Evolutionary conservation across 2,797 vertebrate genomes (phyloP).

Genomic region (Cetoscarus ocellatus): DNA sequence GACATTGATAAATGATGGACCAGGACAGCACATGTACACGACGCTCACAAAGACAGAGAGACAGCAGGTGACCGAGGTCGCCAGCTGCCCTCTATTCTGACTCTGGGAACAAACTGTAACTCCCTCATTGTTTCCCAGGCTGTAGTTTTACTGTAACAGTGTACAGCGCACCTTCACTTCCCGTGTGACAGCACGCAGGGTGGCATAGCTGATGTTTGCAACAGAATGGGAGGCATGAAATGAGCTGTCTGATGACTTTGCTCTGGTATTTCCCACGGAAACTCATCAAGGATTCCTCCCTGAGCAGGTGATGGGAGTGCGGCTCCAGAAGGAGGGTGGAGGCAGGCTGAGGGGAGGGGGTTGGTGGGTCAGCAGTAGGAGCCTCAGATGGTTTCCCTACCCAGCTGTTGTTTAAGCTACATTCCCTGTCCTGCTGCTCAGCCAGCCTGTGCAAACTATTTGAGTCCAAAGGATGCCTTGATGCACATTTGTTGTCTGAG

Average conservation of each 20-base stretch:
- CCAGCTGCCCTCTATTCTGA: conserved; percentile 72
- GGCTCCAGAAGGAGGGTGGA: conserved; percentile 40
- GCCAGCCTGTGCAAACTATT: conserved; percentile 80
- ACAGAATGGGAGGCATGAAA: conserved; percentile 63
- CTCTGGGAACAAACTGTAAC: conserved; percentile 46
- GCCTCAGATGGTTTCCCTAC: conserved; percentile 72
- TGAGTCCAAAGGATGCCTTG: conserved; percentile 75
- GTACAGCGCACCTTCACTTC: conserved; percentile 48
- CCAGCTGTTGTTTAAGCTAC: conserved; percentile 83
- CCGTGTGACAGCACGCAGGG: conserved; percentile 20
- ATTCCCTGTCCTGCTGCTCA: conserved; percentile 75
- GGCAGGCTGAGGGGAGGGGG: background rate
- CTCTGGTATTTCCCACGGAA: conserved; percentile 82
- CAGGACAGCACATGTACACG: background rate
- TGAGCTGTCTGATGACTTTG: conserved; percentile 56
- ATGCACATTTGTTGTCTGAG: conserved; percentile 77
- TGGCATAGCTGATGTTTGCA: conserved; percentile 33
- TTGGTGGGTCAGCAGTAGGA: conserved; percentile 51
- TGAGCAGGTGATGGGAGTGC: conserved; percentile 83
- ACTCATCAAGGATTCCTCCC: conserved; percentile 76
- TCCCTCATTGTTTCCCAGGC: conserved; percentile 55
- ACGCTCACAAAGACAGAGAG: conserved; percentile 23
- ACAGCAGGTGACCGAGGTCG: conserved; percentile 63
- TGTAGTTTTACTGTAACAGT: conserved; percentile 14
- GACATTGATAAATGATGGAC: background rate